Evolutionary conservation across 2,888 invertebrate species (phyloP), one percentile per base, ranked within the genome.

Genomic region (Meghimatium bilineatum): DNA sequence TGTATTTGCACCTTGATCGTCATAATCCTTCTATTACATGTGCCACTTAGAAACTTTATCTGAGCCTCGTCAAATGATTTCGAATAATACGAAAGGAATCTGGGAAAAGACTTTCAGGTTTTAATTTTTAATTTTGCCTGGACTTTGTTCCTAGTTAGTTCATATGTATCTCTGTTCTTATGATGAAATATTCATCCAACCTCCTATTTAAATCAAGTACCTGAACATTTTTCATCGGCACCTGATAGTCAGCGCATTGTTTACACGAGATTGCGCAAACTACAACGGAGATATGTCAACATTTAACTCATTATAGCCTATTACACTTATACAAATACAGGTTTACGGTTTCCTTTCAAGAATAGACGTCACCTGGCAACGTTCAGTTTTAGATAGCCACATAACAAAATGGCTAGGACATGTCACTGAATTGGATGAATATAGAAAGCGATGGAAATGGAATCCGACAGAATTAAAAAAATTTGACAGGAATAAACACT

Each of bases 221-320:
- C 44, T 44, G 29, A n/a, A 72, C 38, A n/a, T n/a, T 26, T 72
- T 72, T 72, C 38, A 44, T 14, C 44, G 38, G 0, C n/a, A 29
- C n/a, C 12, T 6, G n/a, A 44, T 44, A 49, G 69, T 26, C 36
- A 20, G 23, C 26, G 26, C 72, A 72, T 44, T 12, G 72, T 49
- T 44, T 38, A 49, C 72, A 72, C n/a, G 2, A 49, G 38, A 44
- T 20, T 44, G n/a, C 8, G 72, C 72, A 72, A 72, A 72, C 72
- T 8, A 1, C n/a, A 44, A 72, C 72, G 44, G 49, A n/a, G n/a
- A 44, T 72, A n/a, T 72, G 44, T n/a, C 44, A 72, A 72, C 72
- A 72, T 72, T 72, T 44, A 10, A 26, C 49, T 72, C 72, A 49
- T 72, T 72, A 72, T n/a, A 44, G 26, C 44, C 72, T 38, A 72